Base-by-base conservation (phyloP, 2,888 invertebrate genomes). In the Pristionchus maxplancki region DNA sequence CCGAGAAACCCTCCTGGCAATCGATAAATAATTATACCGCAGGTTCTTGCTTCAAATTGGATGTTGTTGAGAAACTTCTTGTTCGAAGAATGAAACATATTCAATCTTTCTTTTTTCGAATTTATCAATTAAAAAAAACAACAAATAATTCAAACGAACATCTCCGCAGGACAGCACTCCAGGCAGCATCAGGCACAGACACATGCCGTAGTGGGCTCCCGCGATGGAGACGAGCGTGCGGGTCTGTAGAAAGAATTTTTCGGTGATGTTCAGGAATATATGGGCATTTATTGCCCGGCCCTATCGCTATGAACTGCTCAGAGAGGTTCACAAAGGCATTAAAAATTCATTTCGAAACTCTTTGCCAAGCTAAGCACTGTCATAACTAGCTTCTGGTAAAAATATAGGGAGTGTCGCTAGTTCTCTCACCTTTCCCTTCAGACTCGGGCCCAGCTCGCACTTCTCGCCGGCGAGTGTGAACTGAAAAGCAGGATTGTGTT, bases 201-300 rank as follows among this genome's bases (percentile, higher is more conserved):
- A 92, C 91, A 93, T 91, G 71, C 93, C 93, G 88, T 90, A 91
- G 88, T 93, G 91, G 20, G 92, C 93, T 34, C 90, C 90, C 11
- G 93, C 88, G 37, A 93, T 87, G 0, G 90, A 88, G 24, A 93
- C 84, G 20, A 93, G 89, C 9, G 91, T 90, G 24, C 90, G 90
- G 37, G 92, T 87, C 24, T 85, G 71, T 11, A 50, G 11, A 17
- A 50, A 50, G 2, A 48, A 48, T 1, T 1, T 48, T 1, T 24
- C 1, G 62, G 24, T 62, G 28, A 62, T 62, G 6, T 48, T 48
- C 48, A 48, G 6, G 48, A 48, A 13, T 48, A 13, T 48, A 9
- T 34, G n/a, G 6, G 13, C 6, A 24, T 24, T 34, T n/a, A n/a
- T n/a, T n/a, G n/a, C n/a, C n/a, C n/a, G n/a, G n/a, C n/a, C n/a